These are phyloP conservation scores for Neopelma chrysocephalum DNA, from an alignment of 2,797 vertebrate genomes.

Conservation along the genomic window DNA sequence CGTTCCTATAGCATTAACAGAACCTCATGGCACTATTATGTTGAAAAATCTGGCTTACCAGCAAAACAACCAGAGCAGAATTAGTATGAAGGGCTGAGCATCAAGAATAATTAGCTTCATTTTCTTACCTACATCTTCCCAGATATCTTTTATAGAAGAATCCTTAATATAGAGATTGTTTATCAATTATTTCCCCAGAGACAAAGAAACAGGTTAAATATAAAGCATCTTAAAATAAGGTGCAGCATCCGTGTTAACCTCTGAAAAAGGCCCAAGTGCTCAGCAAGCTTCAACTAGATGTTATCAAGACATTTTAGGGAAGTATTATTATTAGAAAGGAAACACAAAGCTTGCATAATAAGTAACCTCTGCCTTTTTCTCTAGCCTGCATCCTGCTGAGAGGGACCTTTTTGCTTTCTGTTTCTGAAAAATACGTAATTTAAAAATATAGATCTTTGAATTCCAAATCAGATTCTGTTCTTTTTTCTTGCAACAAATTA, in stretches of 20 bases:
- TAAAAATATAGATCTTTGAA: not conserved
- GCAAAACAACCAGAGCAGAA: not conserved
- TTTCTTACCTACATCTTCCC: not conserved
- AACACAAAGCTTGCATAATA: not conserved
- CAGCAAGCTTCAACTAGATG: not conserved
- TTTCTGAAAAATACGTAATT: not conserved
- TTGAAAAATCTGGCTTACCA: not conserved
- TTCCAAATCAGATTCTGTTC: not conserved
- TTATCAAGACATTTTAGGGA: not conserved
- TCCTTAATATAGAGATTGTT: not conserved
- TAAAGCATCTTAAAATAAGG: constrained; percentile 1
- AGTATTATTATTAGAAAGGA: not conserved
- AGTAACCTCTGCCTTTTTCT: not conserved
- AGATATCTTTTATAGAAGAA: not conserved
- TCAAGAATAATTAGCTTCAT: not conserved
- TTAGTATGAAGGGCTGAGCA: not conserved
- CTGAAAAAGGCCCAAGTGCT: not conserved
- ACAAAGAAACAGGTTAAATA: constrained; percentile 20
- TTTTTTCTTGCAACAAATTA: not conserved
- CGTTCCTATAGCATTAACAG: not conserved
- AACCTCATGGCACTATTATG: not conserved
- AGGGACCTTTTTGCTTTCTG: not conserved
- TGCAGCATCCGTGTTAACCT: not conserved
- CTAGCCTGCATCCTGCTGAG: not conserved
- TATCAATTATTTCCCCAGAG: not conserved